Evolutionary conservation across 1,140 invertebrate species (phyloP).

Genomic region (Ganaspis sp.): DNA sequence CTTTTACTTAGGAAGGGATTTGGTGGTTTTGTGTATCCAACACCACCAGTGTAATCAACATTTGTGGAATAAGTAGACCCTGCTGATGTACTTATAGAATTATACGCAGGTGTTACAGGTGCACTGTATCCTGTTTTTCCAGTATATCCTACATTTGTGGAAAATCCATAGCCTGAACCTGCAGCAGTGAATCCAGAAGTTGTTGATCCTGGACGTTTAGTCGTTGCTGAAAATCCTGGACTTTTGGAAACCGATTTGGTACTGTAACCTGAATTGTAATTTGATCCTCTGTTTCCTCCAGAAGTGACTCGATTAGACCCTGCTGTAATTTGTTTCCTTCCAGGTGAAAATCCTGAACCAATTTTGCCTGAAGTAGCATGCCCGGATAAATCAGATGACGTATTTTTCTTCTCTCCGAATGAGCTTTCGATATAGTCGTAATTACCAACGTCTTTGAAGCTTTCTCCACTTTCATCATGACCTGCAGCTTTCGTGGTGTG

Average conservation of each 20-base stretch:
- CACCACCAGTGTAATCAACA: neutral
- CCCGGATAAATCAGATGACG: neutral
- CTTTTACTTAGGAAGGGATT: neutral
- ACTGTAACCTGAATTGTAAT: neutral
- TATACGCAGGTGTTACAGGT: conserved; percentile 3
- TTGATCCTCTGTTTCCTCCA: conserved; percentile 34
- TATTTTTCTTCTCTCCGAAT: neutral
- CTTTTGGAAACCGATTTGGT: neutral
- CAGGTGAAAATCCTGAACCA: neutral
- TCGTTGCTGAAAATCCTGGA: conserved; percentile 29
- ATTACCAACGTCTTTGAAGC: conserved; percentile 5
- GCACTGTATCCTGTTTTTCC: neutral
- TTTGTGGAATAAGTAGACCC: neutral
- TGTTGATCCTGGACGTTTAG: neutral
- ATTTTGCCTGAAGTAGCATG: neutral
- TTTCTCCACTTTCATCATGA: neutral
- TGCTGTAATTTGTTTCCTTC: conserved; percentile 14
- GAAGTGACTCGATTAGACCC: neutral
- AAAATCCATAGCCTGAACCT: conserved; percentile 21
- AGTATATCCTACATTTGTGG: neutral
- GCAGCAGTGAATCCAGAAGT: conserved; percentile 32
- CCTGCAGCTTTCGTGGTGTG: neutral
- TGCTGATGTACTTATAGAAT: neutral
- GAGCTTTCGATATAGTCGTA: conserved; percentile 1
- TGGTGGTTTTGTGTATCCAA: conserved; percentile 1